Evolutionary conservation across 2,888 invertebrate genomes (phyloP), one percentile per base, ranked within the genome.

Genomic region (Sinohyriopsis cumingii): DNA sequence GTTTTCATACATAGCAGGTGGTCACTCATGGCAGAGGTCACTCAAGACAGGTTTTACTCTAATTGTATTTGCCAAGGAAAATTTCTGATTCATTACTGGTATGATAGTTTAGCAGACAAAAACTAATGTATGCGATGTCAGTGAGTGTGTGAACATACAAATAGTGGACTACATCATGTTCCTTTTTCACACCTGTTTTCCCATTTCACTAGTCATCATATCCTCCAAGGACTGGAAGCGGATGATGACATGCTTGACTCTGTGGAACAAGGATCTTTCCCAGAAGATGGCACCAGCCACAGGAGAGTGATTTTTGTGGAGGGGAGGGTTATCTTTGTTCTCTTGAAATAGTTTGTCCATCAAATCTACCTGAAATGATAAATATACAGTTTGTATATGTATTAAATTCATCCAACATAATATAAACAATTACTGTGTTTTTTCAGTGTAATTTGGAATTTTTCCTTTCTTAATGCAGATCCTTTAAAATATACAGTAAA

Each of bases 221-320:
- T 95, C 94, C 53, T 93, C 92, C 85, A 95, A 94, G 84, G 93
- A 93, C 88, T 95, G 94, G 83, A 96, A 96, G 69, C 93, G 93
- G 83, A 96, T 91, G 33, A 96, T 94, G 0, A 96, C 94, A 76
- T 93, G 93, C 88, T 95, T 96, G 82, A 97, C 92, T 79, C 93
- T 93, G 80, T 94, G 93, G 85, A 95, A 95, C 24, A 97, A 91
- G 67, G 94, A 92, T 61, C 95, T 92, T 20, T 94, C 94, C 97
- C 97, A 97, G 88, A 93, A 94, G 76, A 97, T 95, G 24, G 95
- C 93, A 15, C 97, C 96, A 6, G 95, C 93, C n/a, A 93, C 92
- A 0, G 94, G 94, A 0, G 96, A 95, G 81, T 95, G 94, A 84
- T 95, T 93, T 69, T 94, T 93, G 33, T 94, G 92, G 55, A 95